Evolutionary conservation across 92 coral and sea anemone species (phyloP).

Genomic region (Phenganax marumi): DNA sequence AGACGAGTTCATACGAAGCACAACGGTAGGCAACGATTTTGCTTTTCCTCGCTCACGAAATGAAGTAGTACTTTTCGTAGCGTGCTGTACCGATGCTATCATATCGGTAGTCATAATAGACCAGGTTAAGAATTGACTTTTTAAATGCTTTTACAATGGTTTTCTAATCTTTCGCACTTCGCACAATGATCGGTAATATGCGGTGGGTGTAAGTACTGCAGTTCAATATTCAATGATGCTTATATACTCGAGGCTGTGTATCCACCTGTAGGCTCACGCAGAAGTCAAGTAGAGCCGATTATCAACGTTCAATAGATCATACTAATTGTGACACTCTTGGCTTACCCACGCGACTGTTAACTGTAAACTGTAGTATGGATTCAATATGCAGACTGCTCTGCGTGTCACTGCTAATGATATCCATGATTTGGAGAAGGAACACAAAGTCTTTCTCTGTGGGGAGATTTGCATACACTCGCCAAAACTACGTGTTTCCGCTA

Average conservation of each 20-base stretch:
- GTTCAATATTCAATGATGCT: too few species aligned
- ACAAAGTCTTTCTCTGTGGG: background rate
- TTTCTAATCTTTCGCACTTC: too few species aligned
- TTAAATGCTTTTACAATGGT: background rate
- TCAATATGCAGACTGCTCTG: background rate
- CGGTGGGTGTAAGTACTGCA: too few species aligned
- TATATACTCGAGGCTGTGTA: too few species aligned
- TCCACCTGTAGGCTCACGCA: too few species aligned
- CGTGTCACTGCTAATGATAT: background rate
- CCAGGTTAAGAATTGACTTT: background rate
- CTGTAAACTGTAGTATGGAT: background rate
- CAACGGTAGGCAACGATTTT: conserved; percentile 21
- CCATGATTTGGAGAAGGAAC: background rate
- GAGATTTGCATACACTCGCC: background rate
- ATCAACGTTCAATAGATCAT: too few species aligned
- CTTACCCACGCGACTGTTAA: background rate
- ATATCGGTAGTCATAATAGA: conserved; percentile 7
- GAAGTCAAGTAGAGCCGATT: too few species aligned
- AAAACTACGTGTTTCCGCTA: background rate
- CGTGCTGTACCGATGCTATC: background rate
- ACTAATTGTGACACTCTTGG: too few species aligned
- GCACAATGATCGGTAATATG: too few species aligned
- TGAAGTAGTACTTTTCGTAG: background rate
- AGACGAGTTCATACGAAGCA: conserved; percentile 32
- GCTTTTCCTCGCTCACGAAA: conserved; percentile 11